phyloP scores from a whole-genome alignment of 92 coral and sea anemone genomes.

The Ricordea florida region DNA sequence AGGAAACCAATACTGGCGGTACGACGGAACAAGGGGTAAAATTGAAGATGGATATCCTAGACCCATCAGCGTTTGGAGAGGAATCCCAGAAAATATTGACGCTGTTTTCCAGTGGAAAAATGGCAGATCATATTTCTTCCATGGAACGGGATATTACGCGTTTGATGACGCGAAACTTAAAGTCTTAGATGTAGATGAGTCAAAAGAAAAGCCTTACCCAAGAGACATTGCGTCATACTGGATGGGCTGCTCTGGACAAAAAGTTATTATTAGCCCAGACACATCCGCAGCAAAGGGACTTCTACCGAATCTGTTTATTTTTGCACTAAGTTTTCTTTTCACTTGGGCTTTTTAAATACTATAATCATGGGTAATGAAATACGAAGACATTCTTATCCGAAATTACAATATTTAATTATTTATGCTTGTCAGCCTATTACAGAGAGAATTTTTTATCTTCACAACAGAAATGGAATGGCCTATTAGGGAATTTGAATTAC shows the following conservation, averaged over 20 bases:
- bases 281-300: not conserved
- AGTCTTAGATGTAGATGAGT: constrained; percentile 9
- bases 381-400: too few species aligned
- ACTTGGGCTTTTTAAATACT: not conserved
- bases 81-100: constrained; percentile 60
- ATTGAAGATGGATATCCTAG: constrained; percentile 62
- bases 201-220: constrained; percentile 59
- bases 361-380: too few species aligned
- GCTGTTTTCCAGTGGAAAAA: constrained; percentile 89
- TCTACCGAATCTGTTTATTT: constrained; percentile 10
- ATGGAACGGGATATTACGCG: constrained; percentile 71
- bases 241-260: constrained; percentile 61
- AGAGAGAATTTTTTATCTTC: too few species aligned
- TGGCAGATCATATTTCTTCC: constrained; percentile 81
- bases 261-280: not conserved
- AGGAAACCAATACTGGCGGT: constrained; percentile 75
- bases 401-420: too few species aligned
- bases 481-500: too few species aligned
- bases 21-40: constrained; percentile 16
- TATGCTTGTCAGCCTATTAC: too few species aligned
- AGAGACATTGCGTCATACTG: constrained; percentile 53
- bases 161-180: constrained; percentile 38
- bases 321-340: not conserved
- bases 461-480: too few species aligned
- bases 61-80: constrained; percentile 66